Evolutionary conservation across 2,113 vertebrate genomes (phyloP).

Genomic region (Zingel zingel): DNA sequence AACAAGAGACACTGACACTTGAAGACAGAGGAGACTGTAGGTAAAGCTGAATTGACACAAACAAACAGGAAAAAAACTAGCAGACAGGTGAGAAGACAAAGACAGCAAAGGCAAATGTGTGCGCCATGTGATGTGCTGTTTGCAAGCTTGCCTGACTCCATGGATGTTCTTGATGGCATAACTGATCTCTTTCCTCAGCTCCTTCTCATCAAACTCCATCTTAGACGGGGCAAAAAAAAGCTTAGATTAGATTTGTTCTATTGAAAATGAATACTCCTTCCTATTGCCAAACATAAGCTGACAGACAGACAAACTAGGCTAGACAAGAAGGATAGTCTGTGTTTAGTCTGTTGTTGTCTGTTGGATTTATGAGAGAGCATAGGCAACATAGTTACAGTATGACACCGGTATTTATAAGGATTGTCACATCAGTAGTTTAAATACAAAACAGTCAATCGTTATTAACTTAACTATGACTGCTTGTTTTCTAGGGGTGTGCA

Average conservation of each 20-base stretch:
- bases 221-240: conserved; percentile 57
- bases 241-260: background rate
- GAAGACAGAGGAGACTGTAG: background rate
- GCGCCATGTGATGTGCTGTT: background rate
- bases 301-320: background rate
- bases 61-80: conserved; percentile 12
- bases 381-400: conserved; percentile 8
- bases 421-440: background rate
- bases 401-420: background rate
- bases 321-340: background rate
- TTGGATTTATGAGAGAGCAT: background rate
- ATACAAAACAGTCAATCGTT: background rate
- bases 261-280: background rate
- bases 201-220: conserved; percentile 99
- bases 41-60: conserved; percentile 20
- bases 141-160: conserved; percentile 92
- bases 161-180: conserved; percentile 99
- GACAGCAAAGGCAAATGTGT: background rate
- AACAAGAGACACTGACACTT: background rate
- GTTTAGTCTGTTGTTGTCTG: background rate
- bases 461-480: background rate
- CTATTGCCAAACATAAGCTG: background rate
- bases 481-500: too few species aligned
- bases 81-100: conserved; percentile 29
- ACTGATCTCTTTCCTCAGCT: conserved; percentile 94